Evolutionary conservation across 2,888 invertebrate species (phyloP), one percentile per base, ranked within the genome.

Genomic region (Serrognathus titanus): DNA sequence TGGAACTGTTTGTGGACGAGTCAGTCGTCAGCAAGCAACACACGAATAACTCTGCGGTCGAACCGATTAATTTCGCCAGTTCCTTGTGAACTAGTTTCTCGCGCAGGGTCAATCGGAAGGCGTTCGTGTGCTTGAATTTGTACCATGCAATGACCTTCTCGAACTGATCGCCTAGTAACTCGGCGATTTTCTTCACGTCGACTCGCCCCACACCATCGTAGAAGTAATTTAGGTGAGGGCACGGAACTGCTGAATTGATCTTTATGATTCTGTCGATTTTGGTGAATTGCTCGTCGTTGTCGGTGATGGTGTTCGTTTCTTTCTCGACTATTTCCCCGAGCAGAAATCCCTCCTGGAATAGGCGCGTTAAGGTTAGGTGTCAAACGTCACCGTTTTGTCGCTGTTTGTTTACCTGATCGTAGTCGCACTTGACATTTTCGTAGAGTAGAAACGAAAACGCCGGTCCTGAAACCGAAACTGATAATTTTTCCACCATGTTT

Each of bases 101-200:
- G 57, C 85, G 75, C 59, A 87, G 78, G 1, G 85, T 84, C n/a
- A 83, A 81, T 63, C 79, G 80, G 24, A 84, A 77, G 43, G 75
- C 78, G 48, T 78, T 78, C 51, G 82, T 80, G 62, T 80, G 79
- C 61, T 85, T 80, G 67, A 83, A 86, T 71, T 83, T 84, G 70
- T 85, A 88, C 87, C 88, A 88, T 20, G 86, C 88, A 8, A 88
- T 82, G 16, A 87, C 81, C 75, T 83, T 51, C 10, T n/a, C 11
- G 16, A 81, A 79, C 57, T 80, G 79, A 55, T 77, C 77, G 2
- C 81, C 79, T 11, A 88, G 70, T 55, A 86, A 75, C 5, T 78
- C 77, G 53, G 75, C 72, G 2, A 88, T 69, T 63, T 81, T 80
- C 62, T 82, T 80, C 60, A 79, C 78, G 65, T 83, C 80, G 47